Base-by-base conservation (phyloP, 2,888 invertebrate species). In the Caenorhabditis auriculariae region DNA sequence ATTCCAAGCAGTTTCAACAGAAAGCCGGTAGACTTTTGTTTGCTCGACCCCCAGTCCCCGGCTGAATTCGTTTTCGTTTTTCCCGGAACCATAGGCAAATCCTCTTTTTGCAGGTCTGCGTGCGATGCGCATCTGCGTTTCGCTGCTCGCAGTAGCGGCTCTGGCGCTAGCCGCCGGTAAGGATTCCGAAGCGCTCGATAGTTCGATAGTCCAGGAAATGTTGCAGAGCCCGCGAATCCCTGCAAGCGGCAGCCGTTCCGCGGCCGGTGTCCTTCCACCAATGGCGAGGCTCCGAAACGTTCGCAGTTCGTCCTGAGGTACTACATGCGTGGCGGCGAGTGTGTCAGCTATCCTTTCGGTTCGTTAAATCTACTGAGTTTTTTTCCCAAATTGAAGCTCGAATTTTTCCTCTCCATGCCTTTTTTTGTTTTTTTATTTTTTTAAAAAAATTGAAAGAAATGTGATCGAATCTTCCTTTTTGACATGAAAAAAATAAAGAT, bases 321-420 rank as follows among this genome's bases (percentile, higher is more conserved):
- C 63, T 81, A 81, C 54, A 63, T 77, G 54, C 57, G 69, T 42
- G 76, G 69, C 46, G 74, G 72, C 46, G 81, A 82, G 59, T 81
- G 81, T 58, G 80, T 81, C 60, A 76, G 76, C 37, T 81, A 81
- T 63, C 81, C 81, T 24, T 81, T 74, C 60, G 81, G 80, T 74
- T 24, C 55, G 65, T 60, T n/a, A 3, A 5, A 26, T 2, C 46
- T 29, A n/a, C n/a, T n/a, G n/a, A n/a, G n/a, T n/a, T n/a, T n/a
- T n/a, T n/a, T n/a, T n/a, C n/a, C n/a, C n/a, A n/a, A n/a, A n/a
- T n/a, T n/a, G n/a, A n/a, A n/a, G 7, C 43, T 52, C 37, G 26
- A 19, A 23, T 39, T 50, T 41, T 42, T 50, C 50, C 50, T 42
- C 42, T 50, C 42, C 41, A 42, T 37, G 52, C 52, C 26, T 54